Base-by-base conservation (phyloP, 2,797 vertebrate species). In the Cynopterus sphinx region DNA sequence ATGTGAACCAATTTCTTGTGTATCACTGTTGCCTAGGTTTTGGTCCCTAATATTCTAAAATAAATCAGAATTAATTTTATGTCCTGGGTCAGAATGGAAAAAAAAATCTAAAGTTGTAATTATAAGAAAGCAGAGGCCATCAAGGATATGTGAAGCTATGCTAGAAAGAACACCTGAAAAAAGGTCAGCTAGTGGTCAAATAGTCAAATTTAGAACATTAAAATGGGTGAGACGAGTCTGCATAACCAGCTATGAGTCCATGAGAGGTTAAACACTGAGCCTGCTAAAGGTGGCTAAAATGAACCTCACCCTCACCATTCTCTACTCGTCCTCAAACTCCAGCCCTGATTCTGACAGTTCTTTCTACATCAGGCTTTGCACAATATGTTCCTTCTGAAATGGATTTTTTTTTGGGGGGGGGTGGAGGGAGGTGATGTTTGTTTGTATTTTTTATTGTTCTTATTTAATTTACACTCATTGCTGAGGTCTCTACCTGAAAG, bases 111-210 rank as follows among this genome's bases (percentile, higher is more conserved):
- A 59, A 1, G 3, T 94, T 83, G 49, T 46, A 43, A 70, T 74
- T 85, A 33, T 36, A 33, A 51, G n/a, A n/a, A 78, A 78, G 41
- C 28, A 63, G 39, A 70, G 6, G 2, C 16, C 51, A 57, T 67
- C 41, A 51, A 59, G 21, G 11, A 57, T 59, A 9, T 82, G 59
- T 59, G 39, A 91, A 74, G 28, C 59, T 75, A 43, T 22, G 15
- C 26, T 57, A 65, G 67, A 74, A 87, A 95, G 17, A 75, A 55
- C n/a, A 73, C 10, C 46, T 31, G 3, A 39, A 67, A 19, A 91
- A 73, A 24, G 10, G 11, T 2, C 4, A 46, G 5, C 3, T 51
- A 26, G 31, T 24, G 16, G 33, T 78, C 51, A 59, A 43, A 61
- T 31, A 43, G 33, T 51, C 39, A 57, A 75, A 57, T 57, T 83